These are phyloP conservation scores for Pammene fasciana DNA, from an alignment of 2,888 invertebrate species.

Conservation along the genomic window DNA sequence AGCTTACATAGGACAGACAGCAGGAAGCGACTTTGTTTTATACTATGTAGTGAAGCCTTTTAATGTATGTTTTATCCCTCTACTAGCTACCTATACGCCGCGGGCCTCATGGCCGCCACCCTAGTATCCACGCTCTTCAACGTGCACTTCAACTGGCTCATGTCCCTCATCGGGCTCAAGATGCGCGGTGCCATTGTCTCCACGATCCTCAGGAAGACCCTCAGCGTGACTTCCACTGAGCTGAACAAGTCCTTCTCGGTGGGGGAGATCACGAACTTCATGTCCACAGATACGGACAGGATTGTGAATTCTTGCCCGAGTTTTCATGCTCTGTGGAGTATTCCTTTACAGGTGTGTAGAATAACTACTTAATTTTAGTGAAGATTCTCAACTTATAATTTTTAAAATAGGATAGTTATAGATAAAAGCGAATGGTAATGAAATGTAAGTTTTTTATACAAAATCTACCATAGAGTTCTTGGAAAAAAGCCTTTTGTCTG, in stretches of 20 bases:
- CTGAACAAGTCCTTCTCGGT: conserved; percentile 79
- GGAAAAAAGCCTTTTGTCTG: no score
- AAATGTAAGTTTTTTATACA: no score
- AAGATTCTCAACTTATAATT: background rate
- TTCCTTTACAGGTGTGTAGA: conserved; percentile 90
- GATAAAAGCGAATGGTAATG: no score
- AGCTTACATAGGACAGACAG: no score
- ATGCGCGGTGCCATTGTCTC: conserved; percentile 93
- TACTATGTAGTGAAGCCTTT: no score
- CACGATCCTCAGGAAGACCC: conserved; percentile 84
- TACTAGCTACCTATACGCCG: conserved; percentile 70
- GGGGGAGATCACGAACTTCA: conserved; percentile 97
- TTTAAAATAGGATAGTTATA: background rate
- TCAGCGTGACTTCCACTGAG: conserved; percentile 76
- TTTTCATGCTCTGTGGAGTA: conserved; percentile 98
- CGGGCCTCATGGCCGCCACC: conserved; percentile 78
- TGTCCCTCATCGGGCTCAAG: conserved; percentile 92
- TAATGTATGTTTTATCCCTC: background rate
- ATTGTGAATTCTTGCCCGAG: conserved; percentile 98
- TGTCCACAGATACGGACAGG: conserved; percentile 98
- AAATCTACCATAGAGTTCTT: no score
- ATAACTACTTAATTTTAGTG: background rate
- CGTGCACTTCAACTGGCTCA: conserved; percentile 94
- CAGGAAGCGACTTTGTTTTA: no score
- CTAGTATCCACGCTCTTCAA: conserved; percentile 87